Base-by-base conservation (phyloP, 2,888 invertebrate genomes). In the Nemotelus pantherinus region DNA sequence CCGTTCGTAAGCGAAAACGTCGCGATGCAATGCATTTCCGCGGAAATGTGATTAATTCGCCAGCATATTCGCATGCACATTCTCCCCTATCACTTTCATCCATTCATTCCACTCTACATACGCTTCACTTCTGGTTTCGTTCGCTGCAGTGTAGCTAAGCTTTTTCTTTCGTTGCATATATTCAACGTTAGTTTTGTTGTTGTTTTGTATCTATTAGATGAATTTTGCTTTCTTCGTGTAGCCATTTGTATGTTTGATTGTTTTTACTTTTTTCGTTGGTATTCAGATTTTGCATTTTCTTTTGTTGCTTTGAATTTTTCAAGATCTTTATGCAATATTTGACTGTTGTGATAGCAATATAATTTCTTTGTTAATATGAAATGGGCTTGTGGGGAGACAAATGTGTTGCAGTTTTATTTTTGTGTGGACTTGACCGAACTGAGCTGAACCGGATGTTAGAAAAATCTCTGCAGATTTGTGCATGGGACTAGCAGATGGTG, bases 51-150 rank as follows among this genome's bases (percentile, higher is more conserved):
- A 4, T 53, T 41, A 25, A 10, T 58, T 67, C 3, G n/a, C 10
- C 48, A 41, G 39, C 68, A 41, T 44, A 2, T 45, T 41, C 3
- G 3, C 50, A 7, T 68, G 50, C 50, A 57, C 45, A 72, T 58
- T 68, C 50, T 41, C 50, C 50, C 50, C 3, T 68, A 68, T 68
- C 67, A 68, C 67, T 68, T 68, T 68, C 67, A 50, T 68, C 67
- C 50, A 50, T 5, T 50, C 48, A 44, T 57, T 57, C 25, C 48
- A 68, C 7, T 47, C 48, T 50, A 10, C 41, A 44, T 44, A 55
- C 55, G 25, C 45, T 3, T 25, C 72, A 72, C 45, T 72, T 72
- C 72, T 72, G 72, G 72, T 72, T 72, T 72, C 72, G 45, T 58
- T 45, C n/a, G 25, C 25, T 25, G 25, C 58, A 58, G 25, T 25